Evolutionary conservation across 2,113 vertebrate species (phyloP), one percentile per base, ranked within the genome.

Genomic region (Pelvicachromis taeniatus): DNA sequence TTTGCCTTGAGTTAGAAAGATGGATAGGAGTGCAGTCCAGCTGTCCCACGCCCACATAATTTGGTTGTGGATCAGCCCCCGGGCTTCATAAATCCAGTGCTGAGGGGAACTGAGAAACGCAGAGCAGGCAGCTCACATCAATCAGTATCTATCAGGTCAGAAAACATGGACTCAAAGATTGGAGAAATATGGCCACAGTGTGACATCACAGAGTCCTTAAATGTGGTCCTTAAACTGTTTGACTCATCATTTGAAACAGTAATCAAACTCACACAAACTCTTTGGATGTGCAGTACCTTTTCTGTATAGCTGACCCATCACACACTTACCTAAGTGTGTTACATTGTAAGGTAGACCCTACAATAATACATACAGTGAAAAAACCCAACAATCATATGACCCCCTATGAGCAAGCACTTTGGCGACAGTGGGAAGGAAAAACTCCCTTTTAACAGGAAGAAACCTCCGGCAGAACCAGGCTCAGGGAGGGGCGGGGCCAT

Each of bases 21-120:
- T 94, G 90, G 88, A 93, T 93, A 59, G 83, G 61, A 84, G 84
- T 31, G 21, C 68, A 80, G 92, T 90, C 91, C 92, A 86, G 91
- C 91, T 93, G 89, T 59, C 85, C 86, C 83, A 83, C 91, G 78
- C 95, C 94, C 92, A 92, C 88, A 88, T 94, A 94, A 94, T 94
- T 81, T 94, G 86, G 82, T 85, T 81, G 54, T 77, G 55, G 58
- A 80, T 87, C 65, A 82, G 79, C 92, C 90, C 80, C 73, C 7
- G 42, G 92, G 92, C 85, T 85, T 89, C 88, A 88, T 93, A 92
- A 94, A 91, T 94, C 89, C 81, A 78, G 81, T 7, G 58, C 53
- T 88, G 63, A 84, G 59, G 77, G 85, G 78, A 86, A 87, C 50
- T 87, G 59, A 86, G 85, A 90, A 81, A 90, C 90, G 89, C 59